Base-by-base conservation (phyloP, 2,113 vertebrate species). In the Aegypius monachus region DNA sequence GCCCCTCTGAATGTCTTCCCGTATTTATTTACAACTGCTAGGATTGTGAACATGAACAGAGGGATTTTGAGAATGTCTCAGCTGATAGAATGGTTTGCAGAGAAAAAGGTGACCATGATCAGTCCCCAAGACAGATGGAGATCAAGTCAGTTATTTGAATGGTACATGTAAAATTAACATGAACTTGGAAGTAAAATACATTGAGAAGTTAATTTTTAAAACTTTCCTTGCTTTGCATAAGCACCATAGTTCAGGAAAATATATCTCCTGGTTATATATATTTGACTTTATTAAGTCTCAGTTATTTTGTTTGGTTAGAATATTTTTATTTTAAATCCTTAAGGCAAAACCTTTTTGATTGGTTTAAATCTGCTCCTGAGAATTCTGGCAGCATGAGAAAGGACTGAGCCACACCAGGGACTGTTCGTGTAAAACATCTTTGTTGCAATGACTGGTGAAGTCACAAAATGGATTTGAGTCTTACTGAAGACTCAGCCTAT, bases 121-220 rank as follows among this genome's bases (percentile, higher is more conserved):
- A 72, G 70, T 93, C 83, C 71, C 34, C 53, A 42, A 79, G 95
- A 63, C 84, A 98, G 86, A 72, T 84, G 90, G 96, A 93, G 63
- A 78, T 66, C 83, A 70, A 95, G 87, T 78, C 72, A 84, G 65
- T 7, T 21, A 83, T 73, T 96, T 80, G 81, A 91, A 47, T 52
- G 66, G 22, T 48, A 66, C 90, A 93, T 40, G 29, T 43, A 20
- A 71, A 96, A 97, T 93, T 87, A 95, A 68, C 70, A 73, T 45
- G 72, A 86, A 84, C 83, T 97, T 96, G 94, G 90, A 97, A 96
- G 63, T 95, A 94, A 93, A 97, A 96, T 96, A 97, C 93, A 72
- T 84, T 91, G 71, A 81, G 68, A 72, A 80, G 38, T 70, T 96
- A 79, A 66, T 96, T 87, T 97, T 96, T 91, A 95, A 95, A 95